Percentiles rank a stretch among this genome's conserved stretches.
Evolutionary conservation across 2,113 vertebrate genomes (phyloP).

Genomic region (Silurus meridionalis): DNA sequence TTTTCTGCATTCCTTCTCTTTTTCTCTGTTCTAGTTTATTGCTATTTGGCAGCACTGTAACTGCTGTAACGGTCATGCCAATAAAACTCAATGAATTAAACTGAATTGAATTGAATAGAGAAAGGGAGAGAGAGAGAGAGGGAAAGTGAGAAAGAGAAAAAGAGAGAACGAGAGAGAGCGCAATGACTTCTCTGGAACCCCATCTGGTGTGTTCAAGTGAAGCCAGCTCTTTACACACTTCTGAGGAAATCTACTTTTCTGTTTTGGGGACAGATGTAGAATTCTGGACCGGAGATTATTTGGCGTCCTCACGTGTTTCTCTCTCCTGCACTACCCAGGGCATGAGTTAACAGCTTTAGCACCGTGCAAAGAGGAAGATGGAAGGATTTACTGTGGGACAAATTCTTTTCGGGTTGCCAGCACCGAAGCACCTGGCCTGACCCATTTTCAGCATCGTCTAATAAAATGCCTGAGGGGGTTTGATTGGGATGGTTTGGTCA

Average conservation of each 20-base stretch:
- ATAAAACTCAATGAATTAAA: conserved; percentile 11
- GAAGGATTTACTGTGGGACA: neutral
- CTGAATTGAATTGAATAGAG: neutral
- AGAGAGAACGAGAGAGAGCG: conserved; percentile 1
- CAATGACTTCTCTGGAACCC: conserved; percentile 22
- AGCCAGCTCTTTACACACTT: conserved; percentile 31
- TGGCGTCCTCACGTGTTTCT: conserved; percentile 2
- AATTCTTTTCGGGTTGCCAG: neutral
- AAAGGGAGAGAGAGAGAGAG: neutral
- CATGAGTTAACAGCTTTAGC: conserved; percentile 18
- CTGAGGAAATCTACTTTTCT: conserved; percentile 32
- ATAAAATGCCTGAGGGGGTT: neutral
- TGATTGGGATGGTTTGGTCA: neutral
- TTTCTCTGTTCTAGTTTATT: neutral
- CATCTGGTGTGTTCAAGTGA: conserved; percentile 30
- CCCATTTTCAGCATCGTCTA: neutral
- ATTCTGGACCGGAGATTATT: conserved; percentile 13
- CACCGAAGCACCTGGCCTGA: conserved; percentile 14
- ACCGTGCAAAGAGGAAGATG: neutral
- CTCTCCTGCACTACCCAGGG: neutral
- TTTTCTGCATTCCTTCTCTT: neutral
- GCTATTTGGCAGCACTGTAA: conserved; percentile 11
- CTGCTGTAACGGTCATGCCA: neutral
- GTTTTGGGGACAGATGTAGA: conserved; percentile 27
- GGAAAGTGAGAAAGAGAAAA: neutral